phyloP scores from a whole-genome alignment of 1,140 invertebrate species.

The Achatina immaculata region DNA sequence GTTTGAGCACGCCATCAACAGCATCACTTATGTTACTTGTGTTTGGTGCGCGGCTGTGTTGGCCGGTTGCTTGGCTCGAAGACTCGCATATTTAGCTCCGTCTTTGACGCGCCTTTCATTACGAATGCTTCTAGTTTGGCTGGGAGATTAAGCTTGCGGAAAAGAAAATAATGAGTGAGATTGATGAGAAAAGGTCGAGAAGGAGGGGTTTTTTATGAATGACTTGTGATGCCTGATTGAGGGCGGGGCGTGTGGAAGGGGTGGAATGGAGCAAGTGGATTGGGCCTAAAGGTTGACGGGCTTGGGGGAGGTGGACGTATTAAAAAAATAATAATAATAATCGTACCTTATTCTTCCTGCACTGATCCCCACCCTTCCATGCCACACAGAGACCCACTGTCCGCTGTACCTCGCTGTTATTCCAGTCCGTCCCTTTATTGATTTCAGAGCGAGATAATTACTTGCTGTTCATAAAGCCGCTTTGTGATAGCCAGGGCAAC shows the following conservation, averaged over 20 bases:
- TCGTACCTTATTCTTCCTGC: too few relatives aligned
- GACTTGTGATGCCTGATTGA: background rate
- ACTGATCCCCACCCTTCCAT: background rate
- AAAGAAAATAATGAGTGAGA: background rate
- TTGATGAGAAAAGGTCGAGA: background rate
- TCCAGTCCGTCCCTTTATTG: background rate
- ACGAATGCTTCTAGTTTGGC: too few relatives aligned
- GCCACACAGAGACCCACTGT: background rate
- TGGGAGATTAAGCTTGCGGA: background rate
- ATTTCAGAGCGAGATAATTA: background rate
- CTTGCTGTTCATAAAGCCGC: background rate
- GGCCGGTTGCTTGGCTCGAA: too few relatives aligned
- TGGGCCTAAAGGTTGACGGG: too few relatives aligned
- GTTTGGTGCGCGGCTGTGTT: too few relatives aligned
- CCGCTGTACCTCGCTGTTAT: background rate
- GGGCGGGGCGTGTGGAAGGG: background rate
- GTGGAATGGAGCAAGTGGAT: too few relatives aligned
- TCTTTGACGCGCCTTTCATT: too few relatives aligned
- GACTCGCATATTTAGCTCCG: too few relatives aligned
- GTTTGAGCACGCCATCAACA: too few relatives aligned
- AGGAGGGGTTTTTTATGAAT: background rate
- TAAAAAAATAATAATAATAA: too few relatives aligned
- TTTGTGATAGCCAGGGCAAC: background rate
- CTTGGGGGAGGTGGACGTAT: too few relatives aligned
- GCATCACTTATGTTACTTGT: too few relatives aligned